A percentile compares a stretch with the other conserved stretches of the same genome.
Conservation (phyloP, 2,113 vertebrate genomes). For the Cheirogaleus medius region DNA sequence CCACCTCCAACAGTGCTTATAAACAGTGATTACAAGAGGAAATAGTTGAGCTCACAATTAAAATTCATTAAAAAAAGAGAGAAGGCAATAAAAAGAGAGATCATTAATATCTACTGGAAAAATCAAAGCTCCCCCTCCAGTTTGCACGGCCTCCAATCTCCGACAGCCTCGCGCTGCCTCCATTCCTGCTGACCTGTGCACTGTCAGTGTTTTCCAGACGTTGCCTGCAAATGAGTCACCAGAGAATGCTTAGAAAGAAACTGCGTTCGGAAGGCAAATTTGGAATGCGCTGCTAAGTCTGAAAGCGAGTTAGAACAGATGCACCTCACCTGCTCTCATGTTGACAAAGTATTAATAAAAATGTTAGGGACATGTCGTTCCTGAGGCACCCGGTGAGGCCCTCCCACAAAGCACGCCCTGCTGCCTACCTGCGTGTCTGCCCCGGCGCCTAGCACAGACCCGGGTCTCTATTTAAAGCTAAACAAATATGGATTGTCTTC, state of each 20-base stretch:
- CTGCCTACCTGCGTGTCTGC: background rate
- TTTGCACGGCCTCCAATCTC: background rate
- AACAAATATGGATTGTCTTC: background rate
- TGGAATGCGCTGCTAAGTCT: background rate
- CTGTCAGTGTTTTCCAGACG: background rate
- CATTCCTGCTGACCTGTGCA: accelerated
- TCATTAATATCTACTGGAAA: background rate
- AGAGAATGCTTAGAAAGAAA: background rate
- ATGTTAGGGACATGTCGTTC: background rate
- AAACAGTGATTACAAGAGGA: background rate
- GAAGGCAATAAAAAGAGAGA: background rate
- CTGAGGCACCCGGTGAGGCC: accelerated
- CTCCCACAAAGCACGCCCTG: background rate
- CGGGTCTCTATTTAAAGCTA: background rate
- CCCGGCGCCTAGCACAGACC: background rate
- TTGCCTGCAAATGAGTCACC: background rate
- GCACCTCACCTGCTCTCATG: background rate
- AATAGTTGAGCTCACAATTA: background rate
- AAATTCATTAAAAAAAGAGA: background rate
- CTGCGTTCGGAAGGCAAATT: background rate
- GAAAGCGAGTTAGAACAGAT: background rate
- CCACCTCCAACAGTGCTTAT: too few species aligned
- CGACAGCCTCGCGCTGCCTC: background rate
- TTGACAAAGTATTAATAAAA: background rate
- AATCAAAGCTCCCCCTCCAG: background rate